A percentile compares a stretch with the other conserved stretches of the same genome.
These are phyloP conservation scores for Callocephalon fimbriatum DNA, from an alignment of 2,113 vertebrate genomes.

Conservation along the genomic window DNA sequence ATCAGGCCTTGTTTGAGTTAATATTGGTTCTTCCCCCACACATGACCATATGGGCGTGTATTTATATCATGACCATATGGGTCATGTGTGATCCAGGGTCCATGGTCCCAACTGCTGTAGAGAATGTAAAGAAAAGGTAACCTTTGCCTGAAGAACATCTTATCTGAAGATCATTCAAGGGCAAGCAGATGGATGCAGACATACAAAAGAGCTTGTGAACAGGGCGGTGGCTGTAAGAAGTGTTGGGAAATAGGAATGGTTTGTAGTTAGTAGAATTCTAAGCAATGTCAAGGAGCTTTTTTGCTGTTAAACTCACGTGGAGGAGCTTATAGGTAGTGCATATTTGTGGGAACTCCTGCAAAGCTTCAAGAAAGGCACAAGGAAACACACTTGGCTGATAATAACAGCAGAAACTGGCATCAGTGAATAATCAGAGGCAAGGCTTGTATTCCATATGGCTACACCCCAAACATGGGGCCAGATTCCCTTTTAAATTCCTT, in stretches of 20 bases:
- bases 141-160: not conserved
- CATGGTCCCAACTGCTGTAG: not conserved
- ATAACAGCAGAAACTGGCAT: too few relatives aligned
- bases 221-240: not conserved
- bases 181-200: not conserved
- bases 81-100: not conserved
- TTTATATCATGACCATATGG: too few relatives aligned
- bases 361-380: not conserved
- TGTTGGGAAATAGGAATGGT: not conserved
- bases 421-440: not conserved
- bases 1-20: not conserved
- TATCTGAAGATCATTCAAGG: not conserved
- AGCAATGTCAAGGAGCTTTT: not conserved
- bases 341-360: not conserved
- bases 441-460: not conserved
- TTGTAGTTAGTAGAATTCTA: not conserved
- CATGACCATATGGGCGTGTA: not conserved
- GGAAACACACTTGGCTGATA: not conserved
- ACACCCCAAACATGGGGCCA: accelerated
- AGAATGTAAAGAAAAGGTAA: not conserved
- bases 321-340: not conserved
- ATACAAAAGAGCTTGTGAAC: not conserved
- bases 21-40: accelerated
- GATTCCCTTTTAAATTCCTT: not conserved
- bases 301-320: not conserved